These are phyloP conservation scores for Ceratina japonica DNA, from an alignment of 1,140 invertebrate species.

Conservation along the genomic window DNA sequence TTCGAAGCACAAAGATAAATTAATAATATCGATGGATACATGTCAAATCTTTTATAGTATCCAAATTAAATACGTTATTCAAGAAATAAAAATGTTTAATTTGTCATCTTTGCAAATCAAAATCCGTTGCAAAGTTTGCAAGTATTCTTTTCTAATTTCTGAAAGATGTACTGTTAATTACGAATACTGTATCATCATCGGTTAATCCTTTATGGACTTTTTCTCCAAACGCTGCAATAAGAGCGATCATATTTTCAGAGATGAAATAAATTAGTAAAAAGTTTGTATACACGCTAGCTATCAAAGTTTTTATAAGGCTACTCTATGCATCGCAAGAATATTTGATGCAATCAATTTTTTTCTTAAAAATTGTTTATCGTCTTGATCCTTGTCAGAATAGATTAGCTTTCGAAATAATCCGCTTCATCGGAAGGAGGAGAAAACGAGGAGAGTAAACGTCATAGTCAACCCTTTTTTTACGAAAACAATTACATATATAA, in stretches of 20 bases:
- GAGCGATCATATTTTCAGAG: constrained; percentile 21
- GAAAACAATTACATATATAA: not conserved
- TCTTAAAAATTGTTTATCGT: not conserved
- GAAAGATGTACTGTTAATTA: constrained; percentile 51
- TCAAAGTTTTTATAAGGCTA: constrained; percentile 27
- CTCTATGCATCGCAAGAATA: not conserved
- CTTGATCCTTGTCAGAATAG: constrained; percentile 24
- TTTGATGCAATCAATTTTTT: not conserved
- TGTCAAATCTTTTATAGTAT: not conserved
- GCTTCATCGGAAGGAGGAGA: not conserved
- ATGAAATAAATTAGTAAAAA: constrained; percentile 20
- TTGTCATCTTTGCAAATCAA: constrained; percentile 20
- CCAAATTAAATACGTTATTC: not conserved
- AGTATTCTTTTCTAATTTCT: constrained; percentile 57
- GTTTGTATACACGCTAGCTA: constrained; percentile 39
- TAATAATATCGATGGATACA: not conserved
- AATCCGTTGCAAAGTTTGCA: constrained; percentile 52
- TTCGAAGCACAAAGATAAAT: constrained; percentile 2
- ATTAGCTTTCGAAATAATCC: not conserved
- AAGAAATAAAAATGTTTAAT: constrained; percentile 5
- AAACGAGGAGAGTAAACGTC: not conserved
- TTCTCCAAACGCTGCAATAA: constrained; percentile 32
- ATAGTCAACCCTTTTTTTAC: constrained; percentile 11
- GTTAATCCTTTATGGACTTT: constrained; percentile 47
- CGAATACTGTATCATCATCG: constrained; percentile 32